A percentile compares a stretch with the other conserved stretches of the same genome.
Evolutionary conservation across 2,797 vertebrate genomes (phyloP).

Genomic region (Triplophysa yarkandensis): DNA sequence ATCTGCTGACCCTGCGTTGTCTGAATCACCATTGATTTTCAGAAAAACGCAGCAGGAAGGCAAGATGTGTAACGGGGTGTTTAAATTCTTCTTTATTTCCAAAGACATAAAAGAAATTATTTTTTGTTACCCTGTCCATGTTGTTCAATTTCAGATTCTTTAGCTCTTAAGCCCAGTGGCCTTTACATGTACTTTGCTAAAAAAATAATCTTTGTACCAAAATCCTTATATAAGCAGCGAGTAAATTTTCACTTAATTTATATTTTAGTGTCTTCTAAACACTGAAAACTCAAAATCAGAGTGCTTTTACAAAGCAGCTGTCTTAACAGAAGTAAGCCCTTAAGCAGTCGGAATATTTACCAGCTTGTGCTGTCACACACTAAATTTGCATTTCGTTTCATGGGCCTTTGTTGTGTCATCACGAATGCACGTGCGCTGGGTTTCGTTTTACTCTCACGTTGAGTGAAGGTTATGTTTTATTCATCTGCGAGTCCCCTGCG

Average conservation of each 20-base stretch:
- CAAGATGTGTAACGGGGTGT: background rate
- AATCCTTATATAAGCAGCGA: background rate
- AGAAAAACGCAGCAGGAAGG: background rate
- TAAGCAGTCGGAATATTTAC: conserved; percentile 10
- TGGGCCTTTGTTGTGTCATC: background rate
- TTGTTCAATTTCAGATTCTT: too few species aligned
- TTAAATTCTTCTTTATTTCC: background rate
- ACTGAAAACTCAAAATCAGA: conserved; percentile 15
- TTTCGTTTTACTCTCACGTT: conserved; percentile 38
- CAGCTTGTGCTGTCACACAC: background rate
- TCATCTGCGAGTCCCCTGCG: conserved; percentile 45
- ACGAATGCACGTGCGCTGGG: conserved; percentile 5
- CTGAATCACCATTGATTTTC: conserved; percentile 33
- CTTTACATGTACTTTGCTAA: too few species aligned
- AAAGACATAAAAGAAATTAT: background rate
- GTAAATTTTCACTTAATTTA: background rate
- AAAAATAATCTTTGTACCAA: background rate
- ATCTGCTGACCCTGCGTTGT: conserved; percentile 37
- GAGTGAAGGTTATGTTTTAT: conserved; percentile 56
- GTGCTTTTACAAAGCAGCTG: conserved; percentile 21
- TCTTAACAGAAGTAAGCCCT: conserved; percentile 9
- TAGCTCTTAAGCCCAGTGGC: too few species aligned
- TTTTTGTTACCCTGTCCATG: background rate
- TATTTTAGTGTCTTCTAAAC: background rate
- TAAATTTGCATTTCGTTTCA: conserved; percentile 32